These are phyloP conservation scores for Galleria mellonella DNA, from an alignment of 1,140 invertebrate species.

Conservation along the genomic window DNA sequence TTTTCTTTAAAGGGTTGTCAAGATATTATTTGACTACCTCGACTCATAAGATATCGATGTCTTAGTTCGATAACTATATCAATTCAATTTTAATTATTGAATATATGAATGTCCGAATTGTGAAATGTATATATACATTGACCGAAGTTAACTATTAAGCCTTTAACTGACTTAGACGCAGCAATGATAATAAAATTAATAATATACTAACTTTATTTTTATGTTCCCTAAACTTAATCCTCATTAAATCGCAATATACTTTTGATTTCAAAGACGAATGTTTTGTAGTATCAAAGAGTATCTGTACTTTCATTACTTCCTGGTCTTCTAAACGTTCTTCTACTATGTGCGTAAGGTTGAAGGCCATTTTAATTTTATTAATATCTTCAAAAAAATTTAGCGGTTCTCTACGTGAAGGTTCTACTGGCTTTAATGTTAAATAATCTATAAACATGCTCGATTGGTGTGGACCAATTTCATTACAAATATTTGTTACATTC, in stretches of 20 bases:
- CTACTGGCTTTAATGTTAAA: slow-evolving; percentile 45
- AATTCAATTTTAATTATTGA: too few species aligned
- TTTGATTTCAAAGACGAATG: slow-evolving; percentile 48
- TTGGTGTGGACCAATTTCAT: slow-evolving; percentile 24
- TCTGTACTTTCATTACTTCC: slow-evolving; percentile 59
- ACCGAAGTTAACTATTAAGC: too few species aligned
- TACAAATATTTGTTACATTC: slow-evolving; percentile 34
- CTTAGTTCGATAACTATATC: too few species aligned
- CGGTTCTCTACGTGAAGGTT: slow-evolving; percentile 34
- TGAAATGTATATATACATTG: too few species aligned
- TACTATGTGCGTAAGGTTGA: slow-evolving; percentile 40
- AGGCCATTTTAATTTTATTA: slow-evolving; percentile 57
- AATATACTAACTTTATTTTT: slow-evolving; percentile 48
- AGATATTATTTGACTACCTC: too few species aligned
- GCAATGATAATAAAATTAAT: too few species aligned
- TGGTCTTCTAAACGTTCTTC: slow-evolving; percentile 55
- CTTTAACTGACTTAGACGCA: too few species aligned
- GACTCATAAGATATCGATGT: too few species aligned
- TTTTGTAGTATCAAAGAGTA: slow-evolving; percentile 59
- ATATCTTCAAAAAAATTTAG: slow-evolving; percentile 60
- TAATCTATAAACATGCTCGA: slow-evolving; percentile 50
- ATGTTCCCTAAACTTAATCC: slow-evolving; percentile 57
- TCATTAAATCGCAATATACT: slow-evolving; percentile 51
- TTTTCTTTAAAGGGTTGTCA: too few species aligned
- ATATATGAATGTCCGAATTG: too few species aligned